phyloP scores from a whole-genome alignment of 1,140 invertebrate genomes.

The Dendroctonus ponderosae region DNA sequence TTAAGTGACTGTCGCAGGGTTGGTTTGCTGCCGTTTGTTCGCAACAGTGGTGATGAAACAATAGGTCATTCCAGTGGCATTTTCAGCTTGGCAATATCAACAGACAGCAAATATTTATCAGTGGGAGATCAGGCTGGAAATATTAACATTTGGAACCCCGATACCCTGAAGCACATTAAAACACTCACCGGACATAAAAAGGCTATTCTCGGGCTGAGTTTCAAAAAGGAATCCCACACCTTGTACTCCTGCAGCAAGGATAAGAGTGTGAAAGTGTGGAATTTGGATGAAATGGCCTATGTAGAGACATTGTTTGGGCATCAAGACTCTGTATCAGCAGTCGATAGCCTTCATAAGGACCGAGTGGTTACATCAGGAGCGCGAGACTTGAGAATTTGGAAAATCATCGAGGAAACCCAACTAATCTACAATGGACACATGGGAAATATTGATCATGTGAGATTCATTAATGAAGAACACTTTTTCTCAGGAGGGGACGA shows the following conservation, averaged over 20 bases:
- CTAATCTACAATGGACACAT: conserved; percentile 83
- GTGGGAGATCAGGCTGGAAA: conserved; percentile 73
- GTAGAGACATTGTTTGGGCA: conserved; percentile 96
- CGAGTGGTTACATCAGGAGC: conserved; percentile 87
- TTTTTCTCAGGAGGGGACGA: conserved; percentile 90
- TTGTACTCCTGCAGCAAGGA: conserved; percentile 85
- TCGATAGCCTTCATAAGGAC: conserved; percentile 83
- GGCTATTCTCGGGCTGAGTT: conserved; percentile 74
- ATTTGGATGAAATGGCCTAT: conserved; percentile 92
- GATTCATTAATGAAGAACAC: conserved; percentile 86
- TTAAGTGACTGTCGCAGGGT: conserved; percentile 57
- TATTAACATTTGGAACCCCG: conserved; percentile 83
- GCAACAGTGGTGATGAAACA: conserved; percentile 52
- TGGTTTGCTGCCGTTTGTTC: conserved; percentile 54
- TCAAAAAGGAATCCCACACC: conserved; percentile 84
- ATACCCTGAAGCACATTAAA: conserved; percentile 73
- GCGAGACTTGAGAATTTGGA: conserved; percentile 90
- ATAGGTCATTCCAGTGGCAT: conserved; percentile 62
- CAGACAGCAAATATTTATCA: conserved; percentile 81
- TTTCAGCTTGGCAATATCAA: conserved; percentile 73
- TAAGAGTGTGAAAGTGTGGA: conserved; percentile 88
- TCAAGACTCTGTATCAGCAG: conserved; percentile 81
- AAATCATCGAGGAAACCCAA: conserved; percentile 94
- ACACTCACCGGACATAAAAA: conserved; percentile 80
- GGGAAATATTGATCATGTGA: conserved; percentile 83